Evolutionary conservation across 2,113 vertebrate species (phyloP).

Genomic region (Larimichthys polyactis): DNA sequence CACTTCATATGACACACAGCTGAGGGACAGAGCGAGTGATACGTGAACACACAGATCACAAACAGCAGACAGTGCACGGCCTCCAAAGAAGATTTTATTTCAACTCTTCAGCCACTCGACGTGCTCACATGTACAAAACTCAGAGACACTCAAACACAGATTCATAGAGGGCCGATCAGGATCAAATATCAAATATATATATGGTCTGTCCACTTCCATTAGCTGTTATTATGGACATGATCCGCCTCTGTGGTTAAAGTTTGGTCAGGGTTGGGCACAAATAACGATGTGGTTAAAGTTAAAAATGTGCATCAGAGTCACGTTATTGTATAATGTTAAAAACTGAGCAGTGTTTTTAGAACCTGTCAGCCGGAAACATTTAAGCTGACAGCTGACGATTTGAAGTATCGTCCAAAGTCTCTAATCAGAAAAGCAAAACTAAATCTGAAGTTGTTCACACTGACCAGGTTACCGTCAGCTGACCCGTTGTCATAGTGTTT

Average conservation of each 20-base stretch:
- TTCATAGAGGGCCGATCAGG: neutral
- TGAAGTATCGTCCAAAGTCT: neutral
- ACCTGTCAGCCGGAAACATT: neutral
- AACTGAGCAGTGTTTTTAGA: too few relatives aligned
- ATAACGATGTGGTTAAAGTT: too few relatives aligned
- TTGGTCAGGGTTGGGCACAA: too few relatives aligned
- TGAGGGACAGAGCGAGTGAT: neutral
- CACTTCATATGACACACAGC: neutral
- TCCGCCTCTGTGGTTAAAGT: too few relatives aligned
- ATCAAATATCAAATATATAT: too few relatives aligned
- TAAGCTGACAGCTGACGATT: neutral
- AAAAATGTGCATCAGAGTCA: too few relatives aligned
- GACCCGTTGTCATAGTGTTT: neutral
- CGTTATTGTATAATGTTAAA: neutral
- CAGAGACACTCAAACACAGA: constrained; percentile 19
- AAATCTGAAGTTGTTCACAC: neutral
- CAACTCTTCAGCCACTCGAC: constrained; percentile 11
- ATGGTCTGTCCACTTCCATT: too few relatives aligned
- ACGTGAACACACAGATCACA: neutral
- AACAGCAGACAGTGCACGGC: neutral
- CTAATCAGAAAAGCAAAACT: neutral
- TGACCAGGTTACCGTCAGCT: neutral
- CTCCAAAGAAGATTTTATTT: constrained; percentile 57
- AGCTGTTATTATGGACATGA: too few relatives aligned
- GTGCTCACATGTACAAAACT: constrained; percentile 25